phyloP scores from a whole-genome alignment of 2,113 vertebrate species.

The Polypterus bichir region DNA sequence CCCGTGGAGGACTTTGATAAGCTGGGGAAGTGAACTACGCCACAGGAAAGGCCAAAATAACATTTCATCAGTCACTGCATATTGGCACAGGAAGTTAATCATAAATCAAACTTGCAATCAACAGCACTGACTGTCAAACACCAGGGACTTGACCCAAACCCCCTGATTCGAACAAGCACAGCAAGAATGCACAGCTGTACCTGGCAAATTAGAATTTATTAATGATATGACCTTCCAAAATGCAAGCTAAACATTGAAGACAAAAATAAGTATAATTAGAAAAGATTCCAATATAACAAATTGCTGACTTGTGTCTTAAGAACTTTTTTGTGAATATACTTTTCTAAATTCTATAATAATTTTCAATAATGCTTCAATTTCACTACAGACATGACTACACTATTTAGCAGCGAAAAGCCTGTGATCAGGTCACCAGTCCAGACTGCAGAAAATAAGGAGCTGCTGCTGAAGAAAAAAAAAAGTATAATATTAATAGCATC shows the following conservation, averaged over 20 bases:
- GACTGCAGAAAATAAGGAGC: too few relatives aligned
- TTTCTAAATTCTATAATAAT: too few relatives aligned
- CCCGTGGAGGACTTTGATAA: slow-evolving; percentile 1
- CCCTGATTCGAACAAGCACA: slow-evolving; percentile 2
- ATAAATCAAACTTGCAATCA: slow-evolving; percentile 24
- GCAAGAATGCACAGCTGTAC: slow-evolving; percentile 5
- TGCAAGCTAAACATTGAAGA: background rate
- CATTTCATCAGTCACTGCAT: slow-evolving; percentile 16
- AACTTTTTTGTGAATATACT: too few relatives aligned
- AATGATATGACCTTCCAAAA: background rate
- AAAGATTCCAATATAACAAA: too few relatives aligned
- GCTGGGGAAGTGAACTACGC: background rate
- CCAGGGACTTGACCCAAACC: slow-evolving; percentile 10
- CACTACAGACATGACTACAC: too few relatives aligned
- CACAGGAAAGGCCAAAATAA: slow-evolving; percentile 16
- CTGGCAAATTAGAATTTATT: slow-evolving; percentile 3
- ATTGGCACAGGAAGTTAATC: slow-evolving; percentile 24
- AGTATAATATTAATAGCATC: too few relatives aligned
- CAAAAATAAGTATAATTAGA: too few relatives aligned
- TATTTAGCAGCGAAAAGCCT: too few relatives aligned
- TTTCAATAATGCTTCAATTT: too few relatives aligned
- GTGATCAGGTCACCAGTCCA: too few relatives aligned
- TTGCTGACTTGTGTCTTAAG: too few relatives aligned
- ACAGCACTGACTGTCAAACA: slow-evolving; percentile 17
- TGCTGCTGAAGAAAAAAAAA: too few relatives aligned